Conservation (phyloP, 2,888 invertebrate species). For the Cenopis cana region DNA sequence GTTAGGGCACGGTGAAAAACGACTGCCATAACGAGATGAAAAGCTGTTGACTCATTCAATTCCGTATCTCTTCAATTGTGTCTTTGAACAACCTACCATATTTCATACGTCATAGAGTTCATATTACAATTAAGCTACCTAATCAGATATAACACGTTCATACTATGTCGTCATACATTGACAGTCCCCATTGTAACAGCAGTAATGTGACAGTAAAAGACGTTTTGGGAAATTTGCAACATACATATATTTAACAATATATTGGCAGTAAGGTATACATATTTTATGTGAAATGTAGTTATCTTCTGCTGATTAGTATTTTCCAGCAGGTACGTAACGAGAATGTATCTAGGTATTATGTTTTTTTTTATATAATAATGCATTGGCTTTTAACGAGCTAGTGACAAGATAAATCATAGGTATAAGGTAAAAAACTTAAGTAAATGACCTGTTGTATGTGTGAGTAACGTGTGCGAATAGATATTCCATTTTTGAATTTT, state of each 20-base stretch:
- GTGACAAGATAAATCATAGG: no score
- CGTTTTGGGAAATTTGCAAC: constrained; percentile 17
- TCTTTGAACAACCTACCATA: background rate
- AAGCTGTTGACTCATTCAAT: background rate
- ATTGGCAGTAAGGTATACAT: background rate
- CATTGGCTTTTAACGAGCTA: no score
- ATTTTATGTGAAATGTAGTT: background rate
- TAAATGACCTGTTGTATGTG: no score
- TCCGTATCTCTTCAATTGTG: background rate
- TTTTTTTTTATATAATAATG: no score
- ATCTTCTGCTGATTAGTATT: background rate
- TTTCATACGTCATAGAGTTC: background rate
- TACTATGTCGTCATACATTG: background rate
- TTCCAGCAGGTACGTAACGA: no score
- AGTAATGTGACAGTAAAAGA: constrained; percentile 18
- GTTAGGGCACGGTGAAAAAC: constrained; percentile 29
- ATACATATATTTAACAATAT: constrained; percentile 28
- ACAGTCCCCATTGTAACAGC: constrained; percentile 15
- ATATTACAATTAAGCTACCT: background rate
- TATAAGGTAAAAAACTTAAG: no score
- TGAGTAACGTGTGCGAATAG: no score
- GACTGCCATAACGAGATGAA: constrained; percentile 32
- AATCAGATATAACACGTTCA: background rate
- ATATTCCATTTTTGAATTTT: no score
- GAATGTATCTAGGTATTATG: no score